phyloP scores from a whole-genome alignment of 1,140 invertebrate genomes.

The Theocolax elegans region DNA sequence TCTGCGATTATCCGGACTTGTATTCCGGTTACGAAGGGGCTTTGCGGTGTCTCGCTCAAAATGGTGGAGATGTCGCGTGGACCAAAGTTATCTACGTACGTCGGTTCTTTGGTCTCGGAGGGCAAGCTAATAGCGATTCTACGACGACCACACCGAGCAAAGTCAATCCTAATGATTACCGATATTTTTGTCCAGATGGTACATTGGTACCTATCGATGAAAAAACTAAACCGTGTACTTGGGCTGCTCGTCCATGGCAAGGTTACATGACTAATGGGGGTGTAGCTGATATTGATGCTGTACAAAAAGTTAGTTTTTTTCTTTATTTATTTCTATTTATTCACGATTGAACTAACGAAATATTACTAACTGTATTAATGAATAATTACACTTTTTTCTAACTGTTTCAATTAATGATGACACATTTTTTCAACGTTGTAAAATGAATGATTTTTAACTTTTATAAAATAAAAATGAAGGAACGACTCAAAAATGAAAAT shows the following conservation, averaged over 20 bases:
- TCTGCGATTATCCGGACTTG: conserved; percentile 84
- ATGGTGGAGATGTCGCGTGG: conserved; percentile 85
- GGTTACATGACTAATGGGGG: conserved; percentile 76
- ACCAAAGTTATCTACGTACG: conserved; percentile 83
- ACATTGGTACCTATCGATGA: conserved; percentile 71
- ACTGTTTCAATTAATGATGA: no score
- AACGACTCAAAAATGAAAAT: no score
- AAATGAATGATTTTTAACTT: no score
- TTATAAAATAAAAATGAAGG: no score
- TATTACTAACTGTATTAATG: no score
- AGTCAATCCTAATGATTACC: conserved; percentile 72
- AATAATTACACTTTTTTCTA: no score
- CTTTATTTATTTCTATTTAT: no score
- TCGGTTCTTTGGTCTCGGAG: conserved; percentile 76
- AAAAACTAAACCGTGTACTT: conserved; percentile 76
- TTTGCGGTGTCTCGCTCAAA: conserved; percentile 81
- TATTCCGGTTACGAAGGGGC: conserved; percentile 87
- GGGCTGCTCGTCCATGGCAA: conserved; percentile 85
- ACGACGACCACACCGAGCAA: conserved; percentile 55
- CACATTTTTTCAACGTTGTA: no score
- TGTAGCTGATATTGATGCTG: conserved; percentile 63
- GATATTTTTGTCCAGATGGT: conserved; percentile 86
- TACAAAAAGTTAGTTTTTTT: conserved; percentile 54
- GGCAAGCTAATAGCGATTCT: conserved; percentile 49
- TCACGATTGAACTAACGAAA: no score